These are phyloP conservation scores for Iguana delicatissima DNA, from an alignment of 2,797 vertebrate genomes.

Conservation along the genomic window DNA sequence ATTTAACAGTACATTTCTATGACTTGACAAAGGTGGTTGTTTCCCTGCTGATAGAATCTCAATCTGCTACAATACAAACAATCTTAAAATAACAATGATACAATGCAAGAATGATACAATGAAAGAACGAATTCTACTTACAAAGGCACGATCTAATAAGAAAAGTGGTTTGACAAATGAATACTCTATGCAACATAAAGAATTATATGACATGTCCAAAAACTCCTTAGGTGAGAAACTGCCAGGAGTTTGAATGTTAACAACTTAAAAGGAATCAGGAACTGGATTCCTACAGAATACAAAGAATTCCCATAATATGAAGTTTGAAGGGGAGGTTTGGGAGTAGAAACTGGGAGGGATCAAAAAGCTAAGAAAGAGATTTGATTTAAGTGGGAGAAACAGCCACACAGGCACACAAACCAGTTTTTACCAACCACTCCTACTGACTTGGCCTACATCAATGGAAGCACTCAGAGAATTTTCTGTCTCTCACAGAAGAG, in stretches of 20 bases:
- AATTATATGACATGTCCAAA: neutral
- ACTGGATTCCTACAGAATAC: neutral
- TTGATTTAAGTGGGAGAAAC: neutral
- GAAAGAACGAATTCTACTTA: neutral
- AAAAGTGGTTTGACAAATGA: neutral
- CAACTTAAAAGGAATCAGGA: neutral
- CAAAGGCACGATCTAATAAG: neutral
- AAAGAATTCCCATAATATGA: neutral
- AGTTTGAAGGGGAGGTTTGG: neutral
- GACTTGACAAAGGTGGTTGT: conserved; percentile 10
- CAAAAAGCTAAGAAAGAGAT: neutral
- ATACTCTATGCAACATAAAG: conserved; percentile 19
- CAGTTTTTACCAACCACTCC: neutral
- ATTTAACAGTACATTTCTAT: conserved; percentile 28
- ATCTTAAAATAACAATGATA: neutral
- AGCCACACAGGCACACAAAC: neutral
- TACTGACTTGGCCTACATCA: neutral
- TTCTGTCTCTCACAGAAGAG: neutral
- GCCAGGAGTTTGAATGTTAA: neutral
- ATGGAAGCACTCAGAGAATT: neutral
- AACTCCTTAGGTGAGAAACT: neutral
- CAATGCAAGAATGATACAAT: neutral
- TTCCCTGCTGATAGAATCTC: conserved; percentile 11
- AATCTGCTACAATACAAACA: conserved; percentile 29
- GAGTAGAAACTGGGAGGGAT: neutral